These are phyloP conservation scores for Neuroterus valhalla DNA, from an alignment of 1,140 invertebrate species.

Conservation along the genomic window DNA sequence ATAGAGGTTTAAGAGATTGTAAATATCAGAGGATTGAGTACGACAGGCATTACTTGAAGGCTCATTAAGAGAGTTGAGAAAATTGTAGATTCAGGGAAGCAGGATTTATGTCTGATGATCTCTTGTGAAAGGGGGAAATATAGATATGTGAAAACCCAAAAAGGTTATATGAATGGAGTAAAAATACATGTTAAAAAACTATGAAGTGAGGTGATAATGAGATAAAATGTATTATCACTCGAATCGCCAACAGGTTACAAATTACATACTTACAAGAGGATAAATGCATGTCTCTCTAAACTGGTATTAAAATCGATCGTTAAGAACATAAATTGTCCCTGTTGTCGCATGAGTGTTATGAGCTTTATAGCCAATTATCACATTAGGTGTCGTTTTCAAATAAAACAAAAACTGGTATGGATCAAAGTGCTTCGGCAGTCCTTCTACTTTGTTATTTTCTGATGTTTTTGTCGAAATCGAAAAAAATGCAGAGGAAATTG, in stretches of 20 bases:
- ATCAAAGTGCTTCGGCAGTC: background rate
- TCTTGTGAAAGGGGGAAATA: too few species aligned
- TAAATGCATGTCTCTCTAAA: background rate
- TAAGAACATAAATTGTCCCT: background rate
- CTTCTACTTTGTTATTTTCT: background rate
- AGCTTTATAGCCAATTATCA: background rate
- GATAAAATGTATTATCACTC: background rate
- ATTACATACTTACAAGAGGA: background rate
- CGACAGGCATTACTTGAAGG: too few species aligned
- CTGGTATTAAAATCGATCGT: background rate
- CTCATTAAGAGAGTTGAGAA: too few species aligned
- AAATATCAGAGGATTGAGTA: too few species aligned
- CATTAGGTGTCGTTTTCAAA: constrained; percentile 1
- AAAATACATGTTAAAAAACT: too few species aligned
- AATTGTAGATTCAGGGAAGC: too few species aligned
- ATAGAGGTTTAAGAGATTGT: too few species aligned
- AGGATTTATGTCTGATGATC: too few species aligned
- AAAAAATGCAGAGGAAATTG: background rate
- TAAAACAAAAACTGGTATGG: background rate
- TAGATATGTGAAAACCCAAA: too few species aligned
- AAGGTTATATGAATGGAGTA: too few species aligned
- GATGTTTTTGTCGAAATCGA: background rate
- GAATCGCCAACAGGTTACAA: constrained; percentile 6
- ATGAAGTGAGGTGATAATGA: background rate
- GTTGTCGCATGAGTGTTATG: background rate